A percentile compares a stretch with the other conserved stretches of the same genome.
These are phyloP conservation scores for Phoenoteleia sp. DNA, from an alignment of 2,888 invertebrate species.

Conservation along the genomic window DNA sequence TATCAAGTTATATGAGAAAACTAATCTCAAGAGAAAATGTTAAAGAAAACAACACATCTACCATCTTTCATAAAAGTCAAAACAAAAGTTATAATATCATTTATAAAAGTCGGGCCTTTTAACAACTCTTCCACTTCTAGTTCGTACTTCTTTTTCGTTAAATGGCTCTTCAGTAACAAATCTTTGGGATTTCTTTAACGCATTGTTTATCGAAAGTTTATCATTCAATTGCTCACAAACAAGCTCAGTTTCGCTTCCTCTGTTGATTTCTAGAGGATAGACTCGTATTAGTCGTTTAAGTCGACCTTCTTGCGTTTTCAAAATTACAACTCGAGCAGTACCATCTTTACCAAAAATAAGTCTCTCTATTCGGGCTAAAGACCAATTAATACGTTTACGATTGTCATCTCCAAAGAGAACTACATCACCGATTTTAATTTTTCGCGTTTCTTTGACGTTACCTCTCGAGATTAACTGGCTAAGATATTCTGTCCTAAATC, in stretches of 20 bases:
- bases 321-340: background rate
- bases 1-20: too few species aligned
- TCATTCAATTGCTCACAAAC: too few species aligned
- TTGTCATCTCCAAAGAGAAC: background rate
- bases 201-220: too few species aligned
- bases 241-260: too few species aligned
- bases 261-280: conserved; percentile 33
- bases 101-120: too few species aligned
- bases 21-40: too few species aligned
- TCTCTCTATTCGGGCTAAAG: conserved; percentile 1
- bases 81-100: too few species aligned
- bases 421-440: background rate
- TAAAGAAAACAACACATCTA: background rate
- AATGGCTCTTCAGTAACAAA: too few species aligned
- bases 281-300: conserved; percentile 19
- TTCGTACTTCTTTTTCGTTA: background rate
- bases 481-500: conserved; percentile 7
- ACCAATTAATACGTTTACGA: conserved; percentile 13
- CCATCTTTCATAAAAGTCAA: too few species aligned
- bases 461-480: background rate
- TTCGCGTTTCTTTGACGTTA: background rate
- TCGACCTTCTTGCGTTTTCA: conserved; percentile 22
- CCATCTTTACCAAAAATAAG: conserved; percentile 9
- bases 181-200: too few species aligned
- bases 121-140: background rate